Conservation (phyloP, 2,797 vertebrate genomes). For the Phalanger gymnotis region DNA sequence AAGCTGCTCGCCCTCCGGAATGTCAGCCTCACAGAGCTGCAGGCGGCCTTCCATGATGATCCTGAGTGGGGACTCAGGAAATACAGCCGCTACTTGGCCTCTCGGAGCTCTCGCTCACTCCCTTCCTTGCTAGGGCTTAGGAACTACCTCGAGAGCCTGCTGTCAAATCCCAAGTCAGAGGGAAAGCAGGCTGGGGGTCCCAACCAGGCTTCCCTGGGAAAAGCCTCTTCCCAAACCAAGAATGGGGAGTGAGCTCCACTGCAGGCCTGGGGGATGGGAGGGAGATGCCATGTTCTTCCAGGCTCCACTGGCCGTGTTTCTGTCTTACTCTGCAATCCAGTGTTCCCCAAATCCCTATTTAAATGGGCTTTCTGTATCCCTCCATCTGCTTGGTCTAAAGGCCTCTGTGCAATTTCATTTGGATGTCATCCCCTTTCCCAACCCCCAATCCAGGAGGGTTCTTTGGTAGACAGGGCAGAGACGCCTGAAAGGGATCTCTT, state of each 20-base stretch:
- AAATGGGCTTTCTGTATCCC: not conserved
- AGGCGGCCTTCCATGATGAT: conserved; percentile 31
- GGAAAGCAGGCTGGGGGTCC: not conserved
- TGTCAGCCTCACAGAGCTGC: conserved; percentile 69
- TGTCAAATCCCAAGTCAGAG: rapidly evolving
- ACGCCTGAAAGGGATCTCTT: not conserved
- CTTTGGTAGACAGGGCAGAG: not conserved
- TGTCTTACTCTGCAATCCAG: not conserved
- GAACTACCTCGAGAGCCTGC: conserved; percentile 57
- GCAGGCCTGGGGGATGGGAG: not conserved
- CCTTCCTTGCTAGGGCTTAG: conserved; percentile 29
- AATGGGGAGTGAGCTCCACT: not conserved
- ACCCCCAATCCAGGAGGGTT: not conserved
- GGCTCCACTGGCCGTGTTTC: not conserved
- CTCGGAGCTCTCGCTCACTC: rapidly evolving
- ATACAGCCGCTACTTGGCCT: conserved; percentile 55
- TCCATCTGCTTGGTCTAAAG: not conserved
- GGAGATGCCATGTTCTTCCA: not conserved
- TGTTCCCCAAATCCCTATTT: not conserved
- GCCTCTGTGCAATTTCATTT: not conserved
- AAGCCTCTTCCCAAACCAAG: conserved; percentile 40
- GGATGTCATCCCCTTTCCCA: not conserved
- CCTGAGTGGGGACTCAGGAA: conserved; percentile 45
- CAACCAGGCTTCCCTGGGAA: not conserved
- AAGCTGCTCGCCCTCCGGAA: conserved; percentile 73